Conservation (phyloP, 1,140 invertebrate genomes). For the Parasteatoda tepidariorum region DNA sequence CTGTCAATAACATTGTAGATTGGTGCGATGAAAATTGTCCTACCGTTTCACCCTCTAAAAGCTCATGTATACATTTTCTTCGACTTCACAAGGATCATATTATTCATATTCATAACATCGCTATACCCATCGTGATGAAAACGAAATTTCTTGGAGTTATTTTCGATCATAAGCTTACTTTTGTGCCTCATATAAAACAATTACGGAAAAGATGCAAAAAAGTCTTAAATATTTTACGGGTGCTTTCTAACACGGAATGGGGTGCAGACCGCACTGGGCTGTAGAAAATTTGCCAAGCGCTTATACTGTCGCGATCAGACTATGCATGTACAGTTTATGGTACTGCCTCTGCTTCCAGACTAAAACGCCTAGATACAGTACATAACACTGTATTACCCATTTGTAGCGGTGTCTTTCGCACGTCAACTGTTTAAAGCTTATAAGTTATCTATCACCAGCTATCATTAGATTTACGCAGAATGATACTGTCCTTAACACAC, state of each 20-base stretch:
- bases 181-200: constrained; percentile 2
- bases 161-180: neutral
- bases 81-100: neutral
- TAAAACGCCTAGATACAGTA: neutral
- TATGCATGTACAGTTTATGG: constrained; percentile 49
- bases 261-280: neutral
- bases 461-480: too few relatives aligned
- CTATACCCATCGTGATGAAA: neutral
- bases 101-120: neutral
- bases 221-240: neutral
- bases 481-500: too few relatives aligned
- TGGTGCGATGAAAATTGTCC: neutral
- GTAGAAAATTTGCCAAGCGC: neutral
- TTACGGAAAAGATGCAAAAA: neutral
- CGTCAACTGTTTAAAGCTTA: neutral
- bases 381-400: neutral
- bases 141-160: neutral
- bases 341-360: neutral
- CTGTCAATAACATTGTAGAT: neutral
- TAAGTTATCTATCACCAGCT: too few relatives aligned
- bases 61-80: neutral
- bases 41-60: neutral
- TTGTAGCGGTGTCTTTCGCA: neutral
- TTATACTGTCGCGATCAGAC: constrained; percentile 53
- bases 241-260: neutral